These are phyloP conservation scores for Peromyscus attwateri DNA, from an alignment of 2,797 vertebrate genomes.

Conservation along the genomic window DNA sequence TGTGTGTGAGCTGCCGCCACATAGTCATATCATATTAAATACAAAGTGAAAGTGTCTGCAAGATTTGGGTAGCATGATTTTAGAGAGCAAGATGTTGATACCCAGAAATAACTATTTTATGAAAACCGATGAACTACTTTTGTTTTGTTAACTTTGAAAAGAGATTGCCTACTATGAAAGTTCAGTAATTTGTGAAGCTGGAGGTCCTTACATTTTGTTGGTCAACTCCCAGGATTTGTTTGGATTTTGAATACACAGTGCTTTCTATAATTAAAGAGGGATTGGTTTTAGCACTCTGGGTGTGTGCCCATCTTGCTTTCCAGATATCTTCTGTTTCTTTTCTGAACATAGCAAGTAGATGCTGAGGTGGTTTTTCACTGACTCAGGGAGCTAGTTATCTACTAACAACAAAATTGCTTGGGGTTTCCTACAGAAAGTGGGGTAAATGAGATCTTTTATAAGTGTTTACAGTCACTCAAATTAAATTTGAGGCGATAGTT, in stretches of 20 bases:
- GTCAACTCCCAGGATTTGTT: constrained; percentile 61
- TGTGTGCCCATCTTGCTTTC: constrained; percentile 53
- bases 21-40: neutral
- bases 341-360: neutral
- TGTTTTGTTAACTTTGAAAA: constrained; percentile 54
- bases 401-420: constrained; percentile 43
- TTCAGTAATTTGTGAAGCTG: constrained; percentile 52
- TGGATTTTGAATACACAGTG: constrained; percentile 57
- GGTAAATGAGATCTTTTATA: constrained; percentile 58
- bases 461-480: constrained; percentile 1
- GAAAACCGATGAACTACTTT: constrained; percentile 33
- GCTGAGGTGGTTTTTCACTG: constrained; percentile 42
- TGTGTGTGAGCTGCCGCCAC: no score
- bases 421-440: constrained; percentile 59
- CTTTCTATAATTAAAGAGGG: constrained; percentile 65
- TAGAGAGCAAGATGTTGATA: constrained; percentile 18
- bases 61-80: neutral
- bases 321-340: constrained; percentile 23
- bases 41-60: neutral
- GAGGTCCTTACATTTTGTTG: constrained; percentile 59
- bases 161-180: neutral
- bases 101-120: constrained; percentile 35
- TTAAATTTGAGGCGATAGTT: constrained; percentile 62
- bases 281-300: constrained; percentile 59
- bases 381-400: constrained; percentile 25